These are phyloP conservation scores for Ceratothoa steindachneri DNA, from an alignment of 2,888 invertebrate genomes.

Conservation along the genomic window DNA sequence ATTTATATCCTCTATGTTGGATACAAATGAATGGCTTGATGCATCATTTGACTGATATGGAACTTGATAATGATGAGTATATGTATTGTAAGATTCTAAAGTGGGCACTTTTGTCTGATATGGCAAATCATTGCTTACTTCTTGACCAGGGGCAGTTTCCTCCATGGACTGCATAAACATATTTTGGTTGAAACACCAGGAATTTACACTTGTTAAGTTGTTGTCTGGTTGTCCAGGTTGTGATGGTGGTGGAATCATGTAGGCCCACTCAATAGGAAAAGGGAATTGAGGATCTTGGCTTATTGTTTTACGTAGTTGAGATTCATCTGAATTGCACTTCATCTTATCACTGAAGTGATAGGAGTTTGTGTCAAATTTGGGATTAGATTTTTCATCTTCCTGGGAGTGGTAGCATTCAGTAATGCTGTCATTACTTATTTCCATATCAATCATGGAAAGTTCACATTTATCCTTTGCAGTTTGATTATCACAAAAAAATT, in stretches of 20 bases:
- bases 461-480: background rate
- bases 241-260: conserved; percentile 42
- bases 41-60: background rate
- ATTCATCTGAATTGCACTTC: background rate
- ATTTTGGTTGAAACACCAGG: conserved; percentile 37
- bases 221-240: conserved; percentile 34
- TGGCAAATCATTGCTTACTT: background rate
- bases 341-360: background rate
- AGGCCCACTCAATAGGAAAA: conserved; percentile 43
- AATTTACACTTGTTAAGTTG: conserved; percentile 26
- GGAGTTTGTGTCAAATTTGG: background rate
- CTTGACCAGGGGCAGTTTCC: background rate
- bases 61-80: background rate
- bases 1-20: background rate
- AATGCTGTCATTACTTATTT: conserved; percentile 1
- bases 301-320: background rate
- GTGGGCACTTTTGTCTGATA: background rate
- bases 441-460: background rate
- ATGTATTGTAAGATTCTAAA: background rate
- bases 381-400: background rate
- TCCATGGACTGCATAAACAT: conserved; percentile 37
- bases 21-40: background rate
- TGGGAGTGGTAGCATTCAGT: background rate
- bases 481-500: background rate
- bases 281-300: conserved; percentile 15